Evolutionary conservation across 2,888 invertebrate species (phyloP), one percentile per base, ranked within the genome.

Genomic region (Bellardia pandia): DNA sequence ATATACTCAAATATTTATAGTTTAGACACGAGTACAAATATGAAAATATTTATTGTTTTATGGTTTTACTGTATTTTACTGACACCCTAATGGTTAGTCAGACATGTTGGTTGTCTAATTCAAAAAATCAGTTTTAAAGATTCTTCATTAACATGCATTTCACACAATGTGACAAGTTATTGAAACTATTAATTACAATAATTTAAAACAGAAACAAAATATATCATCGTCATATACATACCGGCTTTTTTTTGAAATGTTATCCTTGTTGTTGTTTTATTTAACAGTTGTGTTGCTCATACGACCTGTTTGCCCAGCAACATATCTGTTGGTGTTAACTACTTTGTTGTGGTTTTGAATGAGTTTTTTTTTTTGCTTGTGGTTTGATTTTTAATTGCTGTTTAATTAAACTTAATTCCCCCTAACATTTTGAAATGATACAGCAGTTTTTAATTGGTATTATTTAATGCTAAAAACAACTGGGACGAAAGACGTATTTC

Each of bases 201-300:
- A 45, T 11, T 9, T 45, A 7, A 45, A n/a, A n/a, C n/a, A 45
- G 11, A 45, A 13, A 51, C 5, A 51, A n/a, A 51, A 51, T 51
- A 51, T 51, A 6, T 51, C n/a, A 51, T 51, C 51, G 14, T 51
- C 14, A 14, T 51, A 14, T 14, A 48, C 2, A 9, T 13, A 51
- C 14, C 51, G 51, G 51, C 14, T n/a, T 51, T 6, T 37, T 6
- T 37, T 51, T 51, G 7, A 9, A 42, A 9, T 13, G 5, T 14
- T 51, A 51, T 3, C n/a, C 51, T 51, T 51, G 51, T 51, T 51
- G 45, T 45, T 45, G 4, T 7, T 45, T 45, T 11, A 45, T 7
- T 45, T 45, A 11, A 45, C 45, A 45, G 45, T 45, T 45, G 51
- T 51, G 4, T 51, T 13, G 51, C 51, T 74, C 58, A 74, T 56